Conservation (phyloP, 2,113 vertebrate genomes). For the Hipposideros armiger region DNA sequence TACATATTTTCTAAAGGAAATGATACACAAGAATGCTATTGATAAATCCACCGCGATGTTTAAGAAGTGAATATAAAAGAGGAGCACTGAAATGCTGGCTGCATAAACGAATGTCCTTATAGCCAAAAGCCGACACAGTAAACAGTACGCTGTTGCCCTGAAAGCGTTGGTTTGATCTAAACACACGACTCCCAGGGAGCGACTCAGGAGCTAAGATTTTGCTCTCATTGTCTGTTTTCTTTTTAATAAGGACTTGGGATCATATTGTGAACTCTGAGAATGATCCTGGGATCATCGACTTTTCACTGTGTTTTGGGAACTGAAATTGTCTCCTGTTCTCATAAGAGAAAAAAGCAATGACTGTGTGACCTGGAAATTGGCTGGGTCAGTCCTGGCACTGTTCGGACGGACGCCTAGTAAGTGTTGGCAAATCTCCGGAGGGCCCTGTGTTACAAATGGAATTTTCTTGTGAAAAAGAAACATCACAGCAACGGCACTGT, state of each 20-base stretch:
- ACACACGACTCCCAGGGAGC: not conserved
- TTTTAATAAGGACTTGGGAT: slow-evolving; percentile 56
- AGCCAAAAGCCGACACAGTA: not conserved
- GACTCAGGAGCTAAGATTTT: not conserved
- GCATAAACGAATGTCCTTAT: not conserved
- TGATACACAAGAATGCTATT: not conserved
- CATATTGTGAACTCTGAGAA: slow-evolving; percentile 48
- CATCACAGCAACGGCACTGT: not conserved
- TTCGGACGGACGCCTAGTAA: slow-evolving; percentile 62
- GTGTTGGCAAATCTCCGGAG: slow-evolving; percentile 73
- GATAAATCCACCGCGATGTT: not conserved
- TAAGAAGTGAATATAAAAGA: not conserved
- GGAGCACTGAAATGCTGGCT: not conserved
- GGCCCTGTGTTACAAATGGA: slow-evolving; percentile 58
- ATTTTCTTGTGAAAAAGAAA: slow-evolving; percentile 68
- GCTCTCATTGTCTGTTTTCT: slow-evolving; percentile 51
- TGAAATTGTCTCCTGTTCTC: slow-evolving; percentile 69
- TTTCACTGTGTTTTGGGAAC: slow-evolving; percentile 38
- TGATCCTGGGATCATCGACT: slow-evolving; percentile 55
- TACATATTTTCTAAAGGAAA: not conserved
- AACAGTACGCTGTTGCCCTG: not conserved
- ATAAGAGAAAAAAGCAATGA: slow-evolving; percentile 74
- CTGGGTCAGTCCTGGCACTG: slow-evolving; percentile 53
- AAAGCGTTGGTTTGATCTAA: not conserved
- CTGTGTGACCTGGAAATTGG: slow-evolving; percentile 72